phyloP scores from a whole-genome alignment of 1,140 invertebrate genomes.

The Varroa destructor region DNA sequence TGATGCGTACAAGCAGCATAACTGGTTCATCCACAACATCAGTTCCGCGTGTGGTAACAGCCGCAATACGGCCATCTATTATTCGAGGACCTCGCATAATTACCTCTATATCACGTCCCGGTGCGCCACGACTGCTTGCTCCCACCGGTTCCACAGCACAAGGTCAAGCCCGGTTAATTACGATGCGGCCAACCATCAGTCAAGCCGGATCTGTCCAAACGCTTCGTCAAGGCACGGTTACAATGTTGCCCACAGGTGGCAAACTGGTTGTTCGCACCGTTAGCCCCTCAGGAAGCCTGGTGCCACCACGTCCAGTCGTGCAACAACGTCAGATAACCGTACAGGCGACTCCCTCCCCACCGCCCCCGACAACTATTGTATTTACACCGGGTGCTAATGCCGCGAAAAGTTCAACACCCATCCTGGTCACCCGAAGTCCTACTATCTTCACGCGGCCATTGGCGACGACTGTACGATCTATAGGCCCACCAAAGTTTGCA shows the following conservation, averaged over 20 bases:
- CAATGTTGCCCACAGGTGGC: too few relatives aligned
- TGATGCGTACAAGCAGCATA: too few relatives aligned
- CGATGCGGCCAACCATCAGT: neutral
- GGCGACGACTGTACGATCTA: too few relatives aligned
- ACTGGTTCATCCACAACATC: too few relatives aligned
- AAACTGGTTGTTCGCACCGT: constrained; percentile 17
- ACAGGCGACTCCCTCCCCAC: constrained; percentile 12
- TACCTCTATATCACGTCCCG: neutral
- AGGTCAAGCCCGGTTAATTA: neutral
- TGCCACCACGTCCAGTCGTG: neutral
- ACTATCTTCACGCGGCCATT: too few relatives aligned
- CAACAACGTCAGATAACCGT: constrained; percentile 16
- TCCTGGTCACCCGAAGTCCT: constrained; percentile 2
- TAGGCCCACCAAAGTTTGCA: too few relatives aligned
- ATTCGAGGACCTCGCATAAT: constrained; percentile 18
- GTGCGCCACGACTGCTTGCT: neutral
- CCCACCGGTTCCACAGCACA: neutral
- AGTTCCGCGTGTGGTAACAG: neutral
- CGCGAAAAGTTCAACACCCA: neutral
- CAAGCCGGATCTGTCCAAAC: neutral
- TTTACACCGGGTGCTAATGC: neutral
- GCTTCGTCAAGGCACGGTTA: neutral
- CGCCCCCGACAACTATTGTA: neutral
- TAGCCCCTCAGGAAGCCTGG: too few relatives aligned
- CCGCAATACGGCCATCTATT: neutral